phyloP scores from a whole-genome alignment of 2,113 vertebrate species.

The Dryoscopus gambensis region DNA sequence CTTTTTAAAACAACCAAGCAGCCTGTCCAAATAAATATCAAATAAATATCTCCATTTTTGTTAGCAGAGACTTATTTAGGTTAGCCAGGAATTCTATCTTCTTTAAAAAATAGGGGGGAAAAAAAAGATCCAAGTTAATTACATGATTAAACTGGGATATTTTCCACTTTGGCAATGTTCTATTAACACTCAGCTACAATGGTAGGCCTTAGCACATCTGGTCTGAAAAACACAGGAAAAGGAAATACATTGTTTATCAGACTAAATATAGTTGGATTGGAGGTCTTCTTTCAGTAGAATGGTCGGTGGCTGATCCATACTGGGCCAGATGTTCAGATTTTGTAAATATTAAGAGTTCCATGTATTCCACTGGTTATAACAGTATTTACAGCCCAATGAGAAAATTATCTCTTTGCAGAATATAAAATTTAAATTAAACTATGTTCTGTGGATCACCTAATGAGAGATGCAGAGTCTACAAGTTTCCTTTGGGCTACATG shows the following conservation, averaged over 20 bases:
- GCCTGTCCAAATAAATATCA: background rate
- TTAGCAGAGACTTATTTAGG: background rate
- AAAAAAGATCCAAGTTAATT: background rate
- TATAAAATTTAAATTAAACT: background rate
- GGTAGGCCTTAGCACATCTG: conserved; percentile 28
- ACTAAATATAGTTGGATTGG: conserved; percentile 18
- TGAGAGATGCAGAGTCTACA: background rate
- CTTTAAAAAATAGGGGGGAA: background rate
- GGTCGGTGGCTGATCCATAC: background rate
- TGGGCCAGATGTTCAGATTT: background rate
- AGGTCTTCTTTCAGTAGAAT: background rate
- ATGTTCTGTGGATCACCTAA: background rate
- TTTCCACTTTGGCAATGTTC: background rate
- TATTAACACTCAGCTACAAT: background rate
- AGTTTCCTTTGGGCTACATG: background rate
- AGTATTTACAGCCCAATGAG: background rate
- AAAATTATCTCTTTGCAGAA: background rate
- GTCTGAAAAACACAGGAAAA: conserved; percentile 27
- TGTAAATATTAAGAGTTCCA: background rate
- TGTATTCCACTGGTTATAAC: background rate
- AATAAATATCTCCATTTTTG: background rate
- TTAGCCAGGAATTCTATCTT: background rate
- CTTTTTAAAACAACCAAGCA: background rate
- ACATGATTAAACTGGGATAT: background rate
- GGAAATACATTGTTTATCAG: conserved; percentile 49